Evolutionary conservation across 2,113 vertebrate species (phyloP).

Genomic region (Paedocypris sp.): DNA sequence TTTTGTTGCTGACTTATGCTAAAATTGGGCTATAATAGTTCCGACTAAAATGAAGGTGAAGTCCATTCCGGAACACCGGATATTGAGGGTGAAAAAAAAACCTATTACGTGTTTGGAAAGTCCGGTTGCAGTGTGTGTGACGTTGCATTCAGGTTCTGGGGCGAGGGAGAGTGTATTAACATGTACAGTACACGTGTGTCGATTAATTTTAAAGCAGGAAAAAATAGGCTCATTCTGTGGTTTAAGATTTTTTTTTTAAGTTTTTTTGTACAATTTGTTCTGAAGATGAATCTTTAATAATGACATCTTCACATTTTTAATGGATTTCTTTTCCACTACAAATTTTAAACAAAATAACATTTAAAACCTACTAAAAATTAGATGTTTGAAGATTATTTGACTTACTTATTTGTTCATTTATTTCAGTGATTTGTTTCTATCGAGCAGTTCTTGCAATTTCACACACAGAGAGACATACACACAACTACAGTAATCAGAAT

Average conservation of each 20-base stretch:
- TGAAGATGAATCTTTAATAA: neutral
- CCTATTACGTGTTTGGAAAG: slow-evolving; percentile 36
- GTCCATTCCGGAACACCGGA: slow-evolving; percentile 26
- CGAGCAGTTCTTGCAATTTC: too few species aligned
- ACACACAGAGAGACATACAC: too few species aligned
- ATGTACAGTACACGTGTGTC: slow-evolving; percentile 5
- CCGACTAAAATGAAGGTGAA: slow-evolving; percentile 10
- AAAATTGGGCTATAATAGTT: neutral
- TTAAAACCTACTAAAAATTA: too few species aligned
- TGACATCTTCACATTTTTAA: neutral
- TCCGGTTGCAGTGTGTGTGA: slow-evolving; percentile 26
- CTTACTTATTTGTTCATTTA: too few species aligned
- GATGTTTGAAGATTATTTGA: too few species aligned
- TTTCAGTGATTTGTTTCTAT: too few species aligned
- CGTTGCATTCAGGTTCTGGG: slow-evolving; percentile 6
- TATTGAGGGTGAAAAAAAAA: slow-evolving; percentile 16
- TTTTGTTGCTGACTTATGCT: neutral
- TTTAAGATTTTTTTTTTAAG: slow-evolving; percentile 19
- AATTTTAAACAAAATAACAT: neutral
- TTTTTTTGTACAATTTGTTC: slow-evolving; percentile 25
- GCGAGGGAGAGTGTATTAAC: neutral
- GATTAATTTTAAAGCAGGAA: slow-evolving; percentile 24
- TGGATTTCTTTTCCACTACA: neutral
- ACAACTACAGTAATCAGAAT: too few species aligned
- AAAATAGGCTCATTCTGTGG: slow-evolving; percentile 31